Evolutionary conservation across 2,888 invertebrate species (phyloP).

Genomic region (Scaeva pyrastri): DNA sequence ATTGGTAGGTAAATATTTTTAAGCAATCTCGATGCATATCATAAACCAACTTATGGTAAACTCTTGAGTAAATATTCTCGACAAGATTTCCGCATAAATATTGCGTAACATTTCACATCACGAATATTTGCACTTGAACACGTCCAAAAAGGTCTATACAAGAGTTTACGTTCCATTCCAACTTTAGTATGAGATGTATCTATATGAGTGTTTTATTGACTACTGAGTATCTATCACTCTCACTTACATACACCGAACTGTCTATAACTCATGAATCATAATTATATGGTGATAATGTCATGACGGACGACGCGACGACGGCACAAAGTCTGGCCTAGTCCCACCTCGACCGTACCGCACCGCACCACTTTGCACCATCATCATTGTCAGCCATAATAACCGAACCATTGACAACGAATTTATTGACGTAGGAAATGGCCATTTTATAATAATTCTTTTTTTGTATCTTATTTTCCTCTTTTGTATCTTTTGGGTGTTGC

Average conservation of each 20-base stretch:
- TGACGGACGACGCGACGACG: too few relatives aligned
- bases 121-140: conserved; percentile 1
- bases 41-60: too few relatives aligned
- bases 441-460: conserved; percentile 13
- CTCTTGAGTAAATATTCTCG: conserved; percentile 34
- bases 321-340: conserved; percentile 40
- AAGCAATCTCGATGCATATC: background rate
- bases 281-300: background rate
- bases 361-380: background rate
- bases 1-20: background rate
- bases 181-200: too few relatives aligned
- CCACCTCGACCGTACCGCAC: background rate
- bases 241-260: too few relatives aligned
- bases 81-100: conserved; percentile 43
- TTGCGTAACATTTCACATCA: conserved; percentile 41
- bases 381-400: conserved; percentile 7
- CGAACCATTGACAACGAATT: conserved; percentile 39
- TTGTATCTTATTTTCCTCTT: conserved; percentile 7
- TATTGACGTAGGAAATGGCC: conserved; percentile 33
- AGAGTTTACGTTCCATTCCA: too few relatives aligned
- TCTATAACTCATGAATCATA: background rate
- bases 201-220: background rate
- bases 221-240: background rate
- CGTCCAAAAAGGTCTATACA: background rate
- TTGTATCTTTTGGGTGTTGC: conserved; percentile 13